phyloP scores from a whole-genome alignment of 2,797 vertebrate genomes.

The Brachyalestes nurse region DNA sequence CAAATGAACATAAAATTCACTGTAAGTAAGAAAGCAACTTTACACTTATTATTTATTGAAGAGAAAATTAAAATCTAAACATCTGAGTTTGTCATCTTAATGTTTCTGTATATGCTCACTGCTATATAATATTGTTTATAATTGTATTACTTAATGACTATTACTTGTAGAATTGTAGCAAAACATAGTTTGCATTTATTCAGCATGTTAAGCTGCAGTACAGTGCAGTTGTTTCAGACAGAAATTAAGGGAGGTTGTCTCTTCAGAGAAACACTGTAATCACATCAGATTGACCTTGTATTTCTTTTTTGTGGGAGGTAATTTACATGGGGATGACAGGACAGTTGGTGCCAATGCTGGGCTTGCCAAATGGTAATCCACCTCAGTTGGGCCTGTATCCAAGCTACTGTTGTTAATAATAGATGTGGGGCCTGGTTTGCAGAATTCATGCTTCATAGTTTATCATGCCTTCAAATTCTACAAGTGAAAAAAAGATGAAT shows the following conservation, averaged over 20 bases:
- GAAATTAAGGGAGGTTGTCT: constrained; percentile 24
- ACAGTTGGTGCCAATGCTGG: constrained; percentile 51
- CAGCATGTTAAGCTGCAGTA: background rate
- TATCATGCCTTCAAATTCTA: constrained; percentile 26
- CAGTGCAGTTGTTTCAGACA: constrained; percentile 1
- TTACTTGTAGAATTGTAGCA: background rate
- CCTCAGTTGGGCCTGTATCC: constrained; percentile 50
- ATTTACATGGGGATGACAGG: constrained; percentile 54
- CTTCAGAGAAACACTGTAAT: constrained; percentile 49
- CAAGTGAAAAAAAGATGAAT: constrained; percentile 9
- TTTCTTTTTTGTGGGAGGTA: constrained; percentile 34
- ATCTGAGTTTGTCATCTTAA: background rate
- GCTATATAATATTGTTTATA: background rate
- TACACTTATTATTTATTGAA: background rate
- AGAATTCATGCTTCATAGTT: constrained; percentile 30
- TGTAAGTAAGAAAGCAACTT: background rate
- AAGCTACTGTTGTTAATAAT: constrained; percentile 58
- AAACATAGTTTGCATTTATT: background rate
- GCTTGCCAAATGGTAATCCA: constrained; percentile 61
- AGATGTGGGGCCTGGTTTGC: constrained; percentile 45
- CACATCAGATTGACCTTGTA: constrained; percentile 57
- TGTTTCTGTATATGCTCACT: background rate
- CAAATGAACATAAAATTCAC: background rate
- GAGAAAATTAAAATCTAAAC: background rate
- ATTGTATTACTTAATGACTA: background rate